Evolutionary conservation across 2,888 invertebrate species (phyloP).

Genomic region (Dinocampus coccinellae): DNA sequence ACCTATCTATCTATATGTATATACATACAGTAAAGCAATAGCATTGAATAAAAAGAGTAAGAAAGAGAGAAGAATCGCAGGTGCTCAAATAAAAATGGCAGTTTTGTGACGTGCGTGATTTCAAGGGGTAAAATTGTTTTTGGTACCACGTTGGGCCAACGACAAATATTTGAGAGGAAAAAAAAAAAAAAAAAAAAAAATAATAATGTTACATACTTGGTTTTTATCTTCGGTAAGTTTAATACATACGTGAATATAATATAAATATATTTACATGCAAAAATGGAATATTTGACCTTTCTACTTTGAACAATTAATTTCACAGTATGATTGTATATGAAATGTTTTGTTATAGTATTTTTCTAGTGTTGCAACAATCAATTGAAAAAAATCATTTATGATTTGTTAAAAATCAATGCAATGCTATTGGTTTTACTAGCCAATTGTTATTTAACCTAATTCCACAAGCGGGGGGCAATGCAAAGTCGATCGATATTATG

Average conservation of each 20-base stretch:
- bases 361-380: background rate
- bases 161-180: slow-evolving; percentile 8
- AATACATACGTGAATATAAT: background rate
- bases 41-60: background rate
- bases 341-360: background rate
- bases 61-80: slow-evolving; percentile 2
- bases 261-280: background rate
- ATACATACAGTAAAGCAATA: background rate
- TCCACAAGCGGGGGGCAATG: slow-evolving; percentile 20
- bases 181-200: too few species aligned
- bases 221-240: slow-evolving; percentile 25
- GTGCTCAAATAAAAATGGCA: slow-evolving; percentile 49
- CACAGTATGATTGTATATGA: background rate
- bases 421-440: background rate
- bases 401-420: slow-evolving; percentile 22
- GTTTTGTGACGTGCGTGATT: slow-evolving; percentile 50
- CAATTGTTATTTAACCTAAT: slow-evolving; percentile 35
- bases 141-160: background rate
- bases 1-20: background rate
- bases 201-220: slow-evolving; percentile 25
- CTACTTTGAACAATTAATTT: background rate
- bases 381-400: background rate
- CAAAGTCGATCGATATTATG: slow-evolving; percentile 34
- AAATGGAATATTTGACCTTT: background rate
- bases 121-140: slow-evolving; percentile 1